Evolutionary conservation across 2,888 invertebrate species (phyloP), one percentile per base, ranked within the genome.

Genomic region (Marasmarcha lunaedactyla): DNA sequence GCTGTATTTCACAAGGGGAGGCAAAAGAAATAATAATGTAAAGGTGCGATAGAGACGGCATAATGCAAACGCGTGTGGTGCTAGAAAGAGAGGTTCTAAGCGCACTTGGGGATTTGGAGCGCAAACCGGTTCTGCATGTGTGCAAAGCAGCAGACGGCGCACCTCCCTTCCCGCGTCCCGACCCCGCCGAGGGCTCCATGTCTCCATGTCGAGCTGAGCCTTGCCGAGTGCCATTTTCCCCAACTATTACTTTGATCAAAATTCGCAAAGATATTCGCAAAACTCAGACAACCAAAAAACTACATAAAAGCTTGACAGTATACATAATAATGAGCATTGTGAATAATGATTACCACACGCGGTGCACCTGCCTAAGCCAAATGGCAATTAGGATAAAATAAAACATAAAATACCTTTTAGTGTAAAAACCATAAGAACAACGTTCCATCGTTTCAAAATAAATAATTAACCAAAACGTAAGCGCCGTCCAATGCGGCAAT

Each of bases 361-460:
- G 69, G 63, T 61, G 66, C 76, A 77, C 58, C 68, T 63, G 67
- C 69, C 73, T 66, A 66, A 62, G 63, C 61, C 63, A 61, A 55
- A 62, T 70, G 69, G 70, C 76, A 76, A 69, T 58, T 58, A 63
- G 74, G 76, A 81, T 78, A 77, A 44, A 81, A 72, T 79, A 77
- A 64, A 73, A 77, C 76, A 81, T 79, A 85, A 87, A 89, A 88
- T 89, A 90, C 90, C 90, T 90, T 89, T 90, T 90, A 76, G 89
- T 89, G 88, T 88, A 89, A 87, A 90, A 90, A 87, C 89, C 89
- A 87, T 87, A 89, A 87, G 88, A 88, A 86, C 89, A 88, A 86
- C 89, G 89, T 88, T 90, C 90, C 90, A 90, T 90, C 86, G 86
- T 88, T 87, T 86, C 81, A 84, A 85, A 81, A 73, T 79, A 79